Percentiles rank a stretch among this genome's conserved stretches.
Evolutionary conservation across 2,113 vertebrate genomes (phyloP).

Genomic region (Atherinomorus stipes): DNA sequence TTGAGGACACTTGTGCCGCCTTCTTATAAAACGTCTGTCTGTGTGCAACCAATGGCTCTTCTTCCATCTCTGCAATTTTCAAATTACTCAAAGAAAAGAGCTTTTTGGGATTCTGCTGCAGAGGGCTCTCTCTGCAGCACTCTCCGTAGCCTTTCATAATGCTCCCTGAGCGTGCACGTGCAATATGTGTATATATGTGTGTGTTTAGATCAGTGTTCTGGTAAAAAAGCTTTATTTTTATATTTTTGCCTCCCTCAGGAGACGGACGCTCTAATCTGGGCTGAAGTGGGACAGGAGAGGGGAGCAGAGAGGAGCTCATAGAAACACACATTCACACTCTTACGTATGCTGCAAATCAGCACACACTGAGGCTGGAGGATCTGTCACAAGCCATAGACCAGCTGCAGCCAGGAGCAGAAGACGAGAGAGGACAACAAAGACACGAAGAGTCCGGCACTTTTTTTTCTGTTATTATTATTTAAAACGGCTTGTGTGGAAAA

Average conservation of each 20-base stretch:
- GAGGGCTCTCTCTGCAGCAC: constrained; percentile 41
- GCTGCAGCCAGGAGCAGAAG: constrained; percentile 55
- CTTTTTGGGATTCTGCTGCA: constrained; percentile 62
- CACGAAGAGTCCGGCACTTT: constrained; percentile 19
- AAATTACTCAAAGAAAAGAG: constrained; percentile 49
- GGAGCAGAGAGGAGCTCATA: constrained; percentile 46
- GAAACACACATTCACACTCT: constrained; percentile 25
- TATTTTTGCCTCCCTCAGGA: constrained; percentile 75
- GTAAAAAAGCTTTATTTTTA: constrained; percentile 78
- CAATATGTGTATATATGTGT: constrained; percentile 27
- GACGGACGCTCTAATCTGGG: constrained; percentile 71
- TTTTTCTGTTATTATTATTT: constrained; percentile 13
- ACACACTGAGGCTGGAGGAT: constrained; percentile 47
- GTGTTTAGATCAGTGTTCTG: constrained; percentile 71
- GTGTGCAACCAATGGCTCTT: constrained; percentile 7
- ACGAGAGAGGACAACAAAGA: constrained; percentile 45
- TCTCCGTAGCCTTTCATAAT: constrained; percentile 52
- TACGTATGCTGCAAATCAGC: constrained; percentile 38
- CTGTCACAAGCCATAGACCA: constrained; percentile 71
- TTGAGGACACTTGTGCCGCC: neutral
- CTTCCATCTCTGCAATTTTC: constrained; percentile 39
- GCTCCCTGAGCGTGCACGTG: constrained; percentile 29
- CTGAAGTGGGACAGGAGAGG: constrained; percentile 74
- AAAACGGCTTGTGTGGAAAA: constrained; percentile 20
- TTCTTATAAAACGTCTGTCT: constrained; percentile 4